phyloP scores from a whole-genome alignment of 2,113 vertebrate genomes.

The Motacilla alba region DNA sequence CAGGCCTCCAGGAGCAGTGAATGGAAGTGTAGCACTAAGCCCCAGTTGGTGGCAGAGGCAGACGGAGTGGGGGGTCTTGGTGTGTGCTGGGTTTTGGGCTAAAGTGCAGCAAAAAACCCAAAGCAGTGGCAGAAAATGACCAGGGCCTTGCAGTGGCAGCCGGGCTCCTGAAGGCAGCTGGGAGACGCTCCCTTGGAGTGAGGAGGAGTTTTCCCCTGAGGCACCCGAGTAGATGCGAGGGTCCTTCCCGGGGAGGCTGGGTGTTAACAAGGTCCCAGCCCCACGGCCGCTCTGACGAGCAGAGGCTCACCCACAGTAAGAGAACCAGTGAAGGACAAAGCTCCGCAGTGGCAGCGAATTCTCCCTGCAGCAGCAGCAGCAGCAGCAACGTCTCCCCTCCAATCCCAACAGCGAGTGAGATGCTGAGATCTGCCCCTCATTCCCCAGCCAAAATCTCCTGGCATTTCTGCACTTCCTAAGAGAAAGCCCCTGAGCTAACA shows the following conservation, averaged over 20 bases:
- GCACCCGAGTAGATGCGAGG: background rate
- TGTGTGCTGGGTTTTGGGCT: background rate
- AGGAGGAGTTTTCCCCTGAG: background rate
- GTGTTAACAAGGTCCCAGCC: background rate
- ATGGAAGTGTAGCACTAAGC: background rate
- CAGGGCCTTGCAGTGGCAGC: background rate
- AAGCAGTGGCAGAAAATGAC: background rate
- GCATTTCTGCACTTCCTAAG: background rate
- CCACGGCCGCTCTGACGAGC: accelerated
- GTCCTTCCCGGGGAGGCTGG: background rate
- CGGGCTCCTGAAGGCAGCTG: background rate
- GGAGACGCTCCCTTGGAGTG: background rate
- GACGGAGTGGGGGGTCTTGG: background rate
- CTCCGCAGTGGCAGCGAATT: accelerated
- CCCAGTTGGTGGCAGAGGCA: background rate
- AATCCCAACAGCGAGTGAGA: accelerated
- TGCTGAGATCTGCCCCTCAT: background rate
- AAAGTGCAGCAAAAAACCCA: background rate
- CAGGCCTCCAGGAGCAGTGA: background rate
- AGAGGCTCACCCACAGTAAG: background rate
- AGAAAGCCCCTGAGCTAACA: background rate
- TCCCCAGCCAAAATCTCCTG: background rate
- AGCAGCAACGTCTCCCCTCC: background rate
- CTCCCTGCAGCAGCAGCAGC: background rate
- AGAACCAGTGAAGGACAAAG: background rate